Evolutionary conservation across 92 coral and sea anemone genomes (phyloP), one percentile per base, ranked within the genome.

Genomic region (Diadumene lineata): DNA sequence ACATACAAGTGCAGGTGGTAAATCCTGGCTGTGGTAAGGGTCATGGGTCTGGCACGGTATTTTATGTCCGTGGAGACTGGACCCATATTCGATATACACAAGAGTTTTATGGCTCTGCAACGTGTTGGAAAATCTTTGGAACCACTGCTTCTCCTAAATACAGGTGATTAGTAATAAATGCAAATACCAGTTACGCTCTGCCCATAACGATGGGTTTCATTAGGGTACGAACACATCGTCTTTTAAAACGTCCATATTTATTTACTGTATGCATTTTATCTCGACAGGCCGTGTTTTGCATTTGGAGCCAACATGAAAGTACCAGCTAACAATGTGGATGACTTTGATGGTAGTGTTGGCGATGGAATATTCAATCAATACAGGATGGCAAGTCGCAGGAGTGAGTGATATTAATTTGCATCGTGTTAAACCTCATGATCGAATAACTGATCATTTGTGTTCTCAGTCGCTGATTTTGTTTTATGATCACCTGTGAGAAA

Each of bases 101-200:
- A 27, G 65, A 60, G 17, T 60, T 60, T 22, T 27, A 60, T 60
- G 65, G 65, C 30, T 3, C 6, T 2, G 65, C 31, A 2, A 22
- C 65, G 3, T 60, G 65, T 22, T 60, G 65, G 65, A 60, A 60
- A 32, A 60, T 60, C 29, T 60, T 60, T 60, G 65, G 65, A 60
- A 60, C 65, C 22, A 60, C 65, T 10, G 65, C 65, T 23, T 60
- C 65, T 21, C 65, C 65, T 9, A 60, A 60, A 60, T 60, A 60
- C 65, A 60, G 65, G 65, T 60, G 18, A 53, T 3, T 17, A 44
- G 17, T 44, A 44, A 44, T 8, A 9, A 17, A 17, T 44, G 9
- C 9, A 44, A 44, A 44, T 44, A 44, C 51, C 17, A 17, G 17
- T 44, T 44, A 8, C 51, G 17, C 51, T 17, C 51, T 44, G 17